These are phyloP conservation scores for Coelopa frigida DNA, from an alignment of 1,140 invertebrate species.

Conservation along the genomic window DNA sequence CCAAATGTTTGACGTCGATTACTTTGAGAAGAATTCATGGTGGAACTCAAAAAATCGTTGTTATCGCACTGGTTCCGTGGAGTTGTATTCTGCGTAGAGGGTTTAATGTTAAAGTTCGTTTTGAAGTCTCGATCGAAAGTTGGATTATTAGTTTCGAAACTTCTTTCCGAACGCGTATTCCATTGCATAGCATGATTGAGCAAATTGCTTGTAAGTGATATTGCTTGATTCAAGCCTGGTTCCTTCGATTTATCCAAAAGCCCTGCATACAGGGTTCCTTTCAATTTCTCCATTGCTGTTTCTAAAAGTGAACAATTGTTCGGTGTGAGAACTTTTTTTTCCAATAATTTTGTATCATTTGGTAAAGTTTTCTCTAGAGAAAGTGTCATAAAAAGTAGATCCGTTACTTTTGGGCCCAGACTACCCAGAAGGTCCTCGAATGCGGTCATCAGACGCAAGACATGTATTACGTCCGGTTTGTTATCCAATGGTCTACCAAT, in stretches of 20 bases:
- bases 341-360: constrained; percentile 63
- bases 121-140: no score
- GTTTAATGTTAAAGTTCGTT: no score
- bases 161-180: no score
- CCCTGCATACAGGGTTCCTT: constrained; percentile 13
- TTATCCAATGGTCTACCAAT: no score
- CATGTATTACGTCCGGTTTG: constrained; percentile 46
- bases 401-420: constrained; percentile 66
- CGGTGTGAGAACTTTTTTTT: constrained; percentile 7
- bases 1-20: no score
- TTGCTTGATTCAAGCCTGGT: constrained; percentile 8
- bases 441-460: constrained; percentile 67
- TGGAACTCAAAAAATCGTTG: no score
- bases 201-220: constrained; percentile 8
- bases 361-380: constrained; percentile 60
- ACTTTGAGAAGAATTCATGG: no score
- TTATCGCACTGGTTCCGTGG: no score
- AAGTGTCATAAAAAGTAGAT: constrained; percentile 62
- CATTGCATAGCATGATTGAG: constrained; percentile 8
- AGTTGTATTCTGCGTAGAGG: no score
- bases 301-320: constrained; percentile 14
- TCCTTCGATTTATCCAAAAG: constrained; percentile 5
- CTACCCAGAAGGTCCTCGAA: constrained; percentile 73
- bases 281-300: constrained; percentile 14
- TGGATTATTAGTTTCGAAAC: no score